Base-by-base conservation (phyloP, 2,797 vertebrate genomes). In the Distichodus sexfasciatus region DNA sequence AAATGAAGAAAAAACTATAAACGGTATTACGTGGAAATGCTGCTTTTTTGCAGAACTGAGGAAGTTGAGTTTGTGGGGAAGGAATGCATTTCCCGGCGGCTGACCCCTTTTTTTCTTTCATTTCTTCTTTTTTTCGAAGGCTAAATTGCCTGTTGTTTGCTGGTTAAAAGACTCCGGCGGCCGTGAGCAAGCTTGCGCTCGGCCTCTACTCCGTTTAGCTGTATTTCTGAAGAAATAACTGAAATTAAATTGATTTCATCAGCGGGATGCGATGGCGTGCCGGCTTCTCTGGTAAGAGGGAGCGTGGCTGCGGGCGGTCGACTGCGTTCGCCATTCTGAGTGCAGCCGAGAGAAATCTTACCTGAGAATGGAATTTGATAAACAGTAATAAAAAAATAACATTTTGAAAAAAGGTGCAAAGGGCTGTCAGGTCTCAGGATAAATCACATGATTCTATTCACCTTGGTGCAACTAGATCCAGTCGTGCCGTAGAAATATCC, bases 161-260 rank as follows among this genome's bases (percentile, higher is more conserved):
- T 54, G 36, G 50, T 54, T 53, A 76, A 78, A 71, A 11, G 43
- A 63, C 57, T 69, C 55, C 28, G 66, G 60, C 77, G 41, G 36
- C 51, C 54, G 41, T 55, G 40, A 74, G 64, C 47, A 50, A 46
- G 54, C 67, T 48, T 51, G 46, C 67, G 59, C 66, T 71, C 50
- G 57, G 72, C 72, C 21, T 26, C 19, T 31, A 41, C 58, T 31
- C 43, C 43, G 15, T 55, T 76, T 66, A 69, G 44, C n/a, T 23
- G 24, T 57, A 60, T 66, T 74, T 61, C 41, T 41, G 14, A 47
- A 31, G 4, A 66, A 69, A 58, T 57, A 66, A 72, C 69, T 61
- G n/a, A 44, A 71, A 66, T 63, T 69, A 44, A 63, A 73, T 65
- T 38, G 53, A 73, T 72, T 80, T 46, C 44, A 36, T 57, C 40